Evolutionary conservation across 2,888 invertebrate genomes (phyloP), one percentile per base, ranked within the genome.

Genomic region (Thereva unica): DNA sequence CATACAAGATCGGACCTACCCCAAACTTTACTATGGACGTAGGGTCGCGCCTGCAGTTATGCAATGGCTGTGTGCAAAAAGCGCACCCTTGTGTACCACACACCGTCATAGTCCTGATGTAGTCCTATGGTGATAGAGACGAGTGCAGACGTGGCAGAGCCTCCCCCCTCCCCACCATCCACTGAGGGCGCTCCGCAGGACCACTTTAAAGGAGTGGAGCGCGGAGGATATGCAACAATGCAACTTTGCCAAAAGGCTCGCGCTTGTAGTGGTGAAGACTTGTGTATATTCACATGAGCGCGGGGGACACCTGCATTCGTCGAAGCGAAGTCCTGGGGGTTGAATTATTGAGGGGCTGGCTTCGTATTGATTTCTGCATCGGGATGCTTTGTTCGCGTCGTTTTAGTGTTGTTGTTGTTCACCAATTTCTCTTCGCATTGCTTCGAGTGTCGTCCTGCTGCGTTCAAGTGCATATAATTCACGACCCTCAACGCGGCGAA

Each of bases 181-280:
- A n/a, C 10, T 47, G 12, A 47, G n/a, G 10, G 12, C 38, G n/a
- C 57, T 37, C 57, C 57, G 9, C 4, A 10, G 57, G 34, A 35
- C 45, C n/a, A 57, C 42, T 34, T 57, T 45, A 57, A 45, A n/a
- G 44, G 45, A n/a, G n/a, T 10, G 42, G 44, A 12, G 37, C 44
- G n/a, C 37, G 45, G 23, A 37, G 50, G 59, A 56, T 47, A 12
- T 59, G 59, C 49, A 59, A 59, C 59, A 59, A 59, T 61, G 50
- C 61, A 61, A 61, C 50, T 61, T 49, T 40, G 50, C 61, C 37
- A 61, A 50, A 61, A 38, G 38, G 8, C 2, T 6, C 12, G 12
- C 12, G 49, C 7, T 6, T 10, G 7, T n/a, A 4, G 4, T 49
- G 12, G 9, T 7, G 3, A 12, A n/a, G 5, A 9, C 10, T 49